Percentiles rank a stretch among this genome's conserved stretches.
Conservation (phyloP, 2,797 vertebrate genomes). For the Halcyon badia region DNA sequence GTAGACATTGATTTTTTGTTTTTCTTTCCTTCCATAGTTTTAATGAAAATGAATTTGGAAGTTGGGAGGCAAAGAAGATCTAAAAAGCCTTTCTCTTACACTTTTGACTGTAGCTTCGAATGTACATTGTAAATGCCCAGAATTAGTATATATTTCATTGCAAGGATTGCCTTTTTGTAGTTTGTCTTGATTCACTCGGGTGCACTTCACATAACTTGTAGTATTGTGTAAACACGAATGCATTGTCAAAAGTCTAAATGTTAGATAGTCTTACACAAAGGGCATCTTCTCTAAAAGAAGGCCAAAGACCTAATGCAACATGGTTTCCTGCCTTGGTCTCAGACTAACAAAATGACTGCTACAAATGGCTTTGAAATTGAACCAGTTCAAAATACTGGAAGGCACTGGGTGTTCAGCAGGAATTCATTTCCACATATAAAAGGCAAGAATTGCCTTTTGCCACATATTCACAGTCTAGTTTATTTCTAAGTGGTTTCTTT, state of each 20-base stretch:
- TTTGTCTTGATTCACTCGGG: neutral
- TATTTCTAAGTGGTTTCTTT: neutral
- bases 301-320: neutral
- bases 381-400: neutral
- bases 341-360: neutral
- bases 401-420: neutral
- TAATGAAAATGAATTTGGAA: slow-evolving; percentile 61
- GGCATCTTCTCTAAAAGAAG: neutral
- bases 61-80: slow-evolving; percentile 59
- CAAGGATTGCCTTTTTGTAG: neutral
- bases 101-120: slow-evolving; percentile 28
- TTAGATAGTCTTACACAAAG: neutral
- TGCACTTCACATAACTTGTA: neutral
- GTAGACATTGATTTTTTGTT: slow-evolving; percentile 16
- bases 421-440: neutral
- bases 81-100: slow-evolving; percentile 26
- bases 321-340: neutral
- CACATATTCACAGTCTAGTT: neutral
- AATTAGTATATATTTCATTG: neutral
- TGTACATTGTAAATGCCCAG: neutral
- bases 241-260: neutral
- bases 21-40: slow-evolving; percentile 47
- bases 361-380: neutral
- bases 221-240: neutral
- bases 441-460: neutral